Conservation (phyloP, 1,140 invertebrate species). For the Muscidifurax raptorellus region DNA sequence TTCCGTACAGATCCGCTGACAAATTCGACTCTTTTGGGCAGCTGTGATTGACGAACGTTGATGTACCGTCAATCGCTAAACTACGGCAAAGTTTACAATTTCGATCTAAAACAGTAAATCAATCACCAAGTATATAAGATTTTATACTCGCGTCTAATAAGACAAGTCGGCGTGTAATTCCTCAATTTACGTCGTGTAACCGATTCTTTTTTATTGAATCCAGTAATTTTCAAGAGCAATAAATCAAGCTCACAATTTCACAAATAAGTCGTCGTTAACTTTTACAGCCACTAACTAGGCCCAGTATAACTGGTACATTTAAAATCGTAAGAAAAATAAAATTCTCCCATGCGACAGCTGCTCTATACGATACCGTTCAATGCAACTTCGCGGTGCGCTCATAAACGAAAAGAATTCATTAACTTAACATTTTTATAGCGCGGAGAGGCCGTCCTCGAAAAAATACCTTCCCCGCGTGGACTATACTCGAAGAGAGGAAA, state of each 20-base stretch:
- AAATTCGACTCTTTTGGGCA: neutral
- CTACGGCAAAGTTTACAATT: neutral
- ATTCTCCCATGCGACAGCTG: neutral
- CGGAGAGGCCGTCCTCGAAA: neutral
- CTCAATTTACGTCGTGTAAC: neutral
- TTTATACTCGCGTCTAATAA: neutral
- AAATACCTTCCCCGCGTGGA: too few species aligned
- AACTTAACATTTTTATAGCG: conserved; percentile 36
- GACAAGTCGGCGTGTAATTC: neutral
- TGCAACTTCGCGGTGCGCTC: neutral
- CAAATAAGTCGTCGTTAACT: neutral
- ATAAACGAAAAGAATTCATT: conserved; percentile 30
- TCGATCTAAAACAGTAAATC: neutral
- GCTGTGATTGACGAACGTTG: conserved; percentile 4
- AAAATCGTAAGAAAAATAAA: neutral
- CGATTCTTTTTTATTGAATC: neutral
- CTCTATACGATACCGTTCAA: neutral
- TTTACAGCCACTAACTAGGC: neutral
- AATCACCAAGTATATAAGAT: neutral
- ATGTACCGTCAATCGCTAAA: neutral
- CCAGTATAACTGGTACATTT: neutral
- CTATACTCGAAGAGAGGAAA: neutral
- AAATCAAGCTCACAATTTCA: neutral
- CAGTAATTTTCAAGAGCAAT: neutral
- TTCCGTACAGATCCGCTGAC: neutral